Evolutionary conservation across 2,888 invertebrate genomes (phyloP).

Genomic region (Trypoxylon attenuatum): DNA sequence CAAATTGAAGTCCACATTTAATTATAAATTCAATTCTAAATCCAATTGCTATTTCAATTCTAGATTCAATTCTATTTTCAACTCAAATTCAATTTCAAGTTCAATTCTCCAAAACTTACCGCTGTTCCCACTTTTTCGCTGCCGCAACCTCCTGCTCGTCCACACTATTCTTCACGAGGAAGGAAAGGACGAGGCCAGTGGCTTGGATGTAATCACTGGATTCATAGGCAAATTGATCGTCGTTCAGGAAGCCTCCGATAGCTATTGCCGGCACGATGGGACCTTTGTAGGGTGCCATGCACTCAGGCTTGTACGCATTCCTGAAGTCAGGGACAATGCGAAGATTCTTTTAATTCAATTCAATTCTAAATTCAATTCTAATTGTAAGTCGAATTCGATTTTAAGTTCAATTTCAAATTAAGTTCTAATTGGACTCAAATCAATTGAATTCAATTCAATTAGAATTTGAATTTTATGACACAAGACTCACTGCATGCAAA

Average conservation of each 20-base stretch:
- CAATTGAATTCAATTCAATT: no score
- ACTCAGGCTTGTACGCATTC: conserved; percentile 78
- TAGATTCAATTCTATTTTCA: no score
- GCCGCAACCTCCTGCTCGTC: conserved; percentile 78
- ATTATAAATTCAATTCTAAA: no score
- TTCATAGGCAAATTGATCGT: conserved; percentile 74
- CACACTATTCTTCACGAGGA: conserved; percentile 84
- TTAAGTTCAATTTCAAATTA: background rate
- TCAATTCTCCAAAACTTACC: no score
- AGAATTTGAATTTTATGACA: background rate
- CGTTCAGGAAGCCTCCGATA: conserved; percentile 85
- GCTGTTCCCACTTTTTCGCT: conserved; percentile 85
- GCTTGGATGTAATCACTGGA: conserved; percentile 79
- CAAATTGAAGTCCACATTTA: no score
- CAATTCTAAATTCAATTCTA: background rate
- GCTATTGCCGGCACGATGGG: conserved; percentile 90
- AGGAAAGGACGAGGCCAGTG: conserved; percentile 84
- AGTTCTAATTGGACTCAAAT: no score
- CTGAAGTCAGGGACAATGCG: conserved; percentile 64
- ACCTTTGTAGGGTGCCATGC: conserved; percentile 91
- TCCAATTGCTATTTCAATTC: no score
- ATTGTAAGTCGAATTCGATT: background rate
- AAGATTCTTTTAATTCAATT: background rate
- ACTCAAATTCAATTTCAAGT: no score
- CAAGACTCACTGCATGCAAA: conserved; percentile 75